These are phyloP conservation scores for Phaenicophaeus curvirostris DNA, from an alignment of 2,797 vertebrate genomes.

Conservation along the genomic window DNA sequence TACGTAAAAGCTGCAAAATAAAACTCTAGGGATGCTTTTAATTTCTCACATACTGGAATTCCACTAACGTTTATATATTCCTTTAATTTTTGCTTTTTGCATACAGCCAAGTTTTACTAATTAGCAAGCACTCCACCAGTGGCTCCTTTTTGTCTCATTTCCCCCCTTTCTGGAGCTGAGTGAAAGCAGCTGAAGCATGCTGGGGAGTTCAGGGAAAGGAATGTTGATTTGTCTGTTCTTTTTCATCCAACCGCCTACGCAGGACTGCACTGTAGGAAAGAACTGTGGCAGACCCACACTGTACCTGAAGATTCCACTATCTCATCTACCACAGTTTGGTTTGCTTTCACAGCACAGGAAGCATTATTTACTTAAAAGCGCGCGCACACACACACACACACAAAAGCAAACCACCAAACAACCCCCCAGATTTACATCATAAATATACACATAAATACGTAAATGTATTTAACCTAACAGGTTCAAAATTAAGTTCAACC, in stretches of 20 bases:
- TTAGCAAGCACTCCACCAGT: conserved; percentile 52
- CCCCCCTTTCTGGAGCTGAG: conserved; percentile 49
- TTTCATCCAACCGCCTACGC: conserved; percentile 40
- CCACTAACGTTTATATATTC: conserved; percentile 8
- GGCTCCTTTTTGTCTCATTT: conserved; percentile 65
- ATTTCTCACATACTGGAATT: background rate
- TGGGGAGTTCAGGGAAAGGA: conserved; percentile 37
- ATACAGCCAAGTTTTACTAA: conserved; percentile 57
- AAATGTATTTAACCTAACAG: background rate
- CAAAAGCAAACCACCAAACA: background rate
- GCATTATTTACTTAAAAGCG: background rate
- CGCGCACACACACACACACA: background rate
- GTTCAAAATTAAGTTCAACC: background rate
- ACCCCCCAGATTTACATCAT: background rate
- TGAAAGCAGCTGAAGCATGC: conserved; percentile 69
- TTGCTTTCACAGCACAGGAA: background rate
- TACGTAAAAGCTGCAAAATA: background rate
- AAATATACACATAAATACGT: background rate
- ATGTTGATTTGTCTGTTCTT: conserved; percentile 62
- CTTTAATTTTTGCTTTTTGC: conserved; percentile 18
- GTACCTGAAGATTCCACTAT: background rate
- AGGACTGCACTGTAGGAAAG: background rate
- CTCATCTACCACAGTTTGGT: background rate
- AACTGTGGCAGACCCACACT: background rate
- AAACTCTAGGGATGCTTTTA: background rate